Evolutionary conservation across 2,113 vertebrate genomes (phyloP).

Genomic region (Gavialis gangeticus): DNA sequence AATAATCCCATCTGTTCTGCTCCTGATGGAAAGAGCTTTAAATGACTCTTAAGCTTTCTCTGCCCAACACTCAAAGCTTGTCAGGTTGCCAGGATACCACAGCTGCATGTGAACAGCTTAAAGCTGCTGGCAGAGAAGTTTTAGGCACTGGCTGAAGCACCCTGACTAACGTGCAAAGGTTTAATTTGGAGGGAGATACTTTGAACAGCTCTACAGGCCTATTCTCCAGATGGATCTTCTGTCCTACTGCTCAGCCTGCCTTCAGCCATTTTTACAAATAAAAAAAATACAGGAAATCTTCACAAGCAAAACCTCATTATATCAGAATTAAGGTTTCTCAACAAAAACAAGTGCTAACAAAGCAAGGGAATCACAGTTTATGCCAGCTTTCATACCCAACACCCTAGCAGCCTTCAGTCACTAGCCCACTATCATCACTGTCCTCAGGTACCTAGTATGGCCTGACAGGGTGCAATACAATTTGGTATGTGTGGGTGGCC

Average conservation of each 20-base stretch:
- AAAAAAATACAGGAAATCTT: background rate
- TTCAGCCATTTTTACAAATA: background rate
- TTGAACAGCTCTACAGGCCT: background rate
- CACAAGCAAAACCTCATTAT: background rate
- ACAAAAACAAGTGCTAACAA: background rate
- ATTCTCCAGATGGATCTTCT: background rate
- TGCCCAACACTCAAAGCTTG: background rate
- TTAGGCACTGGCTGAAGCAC: background rate
- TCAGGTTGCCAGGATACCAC: background rate
- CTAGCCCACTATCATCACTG: background rate
- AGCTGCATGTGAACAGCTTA: background rate
- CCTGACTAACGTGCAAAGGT: accelerated
- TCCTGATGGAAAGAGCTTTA: background rate
- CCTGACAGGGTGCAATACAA: background rate
- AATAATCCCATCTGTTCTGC: background rate
- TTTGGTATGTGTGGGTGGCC: accelerated
- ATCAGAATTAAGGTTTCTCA: background rate
- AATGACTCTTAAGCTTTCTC: background rate
- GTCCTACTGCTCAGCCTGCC: background rate
- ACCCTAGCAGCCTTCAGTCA: too few species aligned
- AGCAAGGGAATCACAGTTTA: background rate
- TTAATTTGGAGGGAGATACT: background rate
- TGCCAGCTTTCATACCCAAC: background rate
- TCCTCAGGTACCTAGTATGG: background rate
- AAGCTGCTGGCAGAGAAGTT: background rate